Percentiles rank a stretch among this genome's conserved stretches.
phyloP scores from a whole-genome alignment of 2,797 vertebrate species.

The Cynopterus sphinx region DNA sequence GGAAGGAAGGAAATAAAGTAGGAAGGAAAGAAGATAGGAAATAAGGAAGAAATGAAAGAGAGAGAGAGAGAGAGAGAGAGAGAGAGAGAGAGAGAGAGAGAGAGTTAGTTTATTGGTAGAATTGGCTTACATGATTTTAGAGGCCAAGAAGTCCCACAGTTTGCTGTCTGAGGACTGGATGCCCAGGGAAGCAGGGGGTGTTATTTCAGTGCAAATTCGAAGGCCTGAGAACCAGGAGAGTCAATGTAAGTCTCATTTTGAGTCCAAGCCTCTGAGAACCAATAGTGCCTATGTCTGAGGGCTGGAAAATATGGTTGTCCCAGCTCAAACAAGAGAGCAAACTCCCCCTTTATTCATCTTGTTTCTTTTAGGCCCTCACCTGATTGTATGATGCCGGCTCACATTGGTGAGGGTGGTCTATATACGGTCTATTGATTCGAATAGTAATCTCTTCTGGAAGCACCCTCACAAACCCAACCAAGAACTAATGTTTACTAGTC shows the following conservation, averaged over 20 bases:
- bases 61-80: rapidly evolving
- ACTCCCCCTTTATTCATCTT: not conserved
- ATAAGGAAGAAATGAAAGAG: rapidly evolving
- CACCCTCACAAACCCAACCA: not conserved
- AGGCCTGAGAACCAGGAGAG: not conserved
- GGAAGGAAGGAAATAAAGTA: not conserved
- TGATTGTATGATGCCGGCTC: not conserved
- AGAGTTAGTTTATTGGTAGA: not conserved
- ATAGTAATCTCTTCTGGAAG: not conserved
- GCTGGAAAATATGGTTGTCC: not conserved
- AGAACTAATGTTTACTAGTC: not conserved
- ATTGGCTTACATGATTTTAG: not conserved
- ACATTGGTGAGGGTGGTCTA: not conserved
- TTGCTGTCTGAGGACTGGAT: not conserved
- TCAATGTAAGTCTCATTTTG: not conserved
- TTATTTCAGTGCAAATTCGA: not conserved
- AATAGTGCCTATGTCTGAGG: not conserved
- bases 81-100: no score
- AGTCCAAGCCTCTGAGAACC: not conserved
- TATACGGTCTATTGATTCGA: not conserved
- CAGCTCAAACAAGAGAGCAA: not conserved
- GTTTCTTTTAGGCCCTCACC: not conserved
- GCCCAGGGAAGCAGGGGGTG: not conserved
- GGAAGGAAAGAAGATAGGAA: not conserved
- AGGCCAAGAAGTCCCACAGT: not conserved